Evolutionary conservation across 1,140 invertebrate species (phyloP).

Genomic region (Holcopasites calliopsidis): DNA sequence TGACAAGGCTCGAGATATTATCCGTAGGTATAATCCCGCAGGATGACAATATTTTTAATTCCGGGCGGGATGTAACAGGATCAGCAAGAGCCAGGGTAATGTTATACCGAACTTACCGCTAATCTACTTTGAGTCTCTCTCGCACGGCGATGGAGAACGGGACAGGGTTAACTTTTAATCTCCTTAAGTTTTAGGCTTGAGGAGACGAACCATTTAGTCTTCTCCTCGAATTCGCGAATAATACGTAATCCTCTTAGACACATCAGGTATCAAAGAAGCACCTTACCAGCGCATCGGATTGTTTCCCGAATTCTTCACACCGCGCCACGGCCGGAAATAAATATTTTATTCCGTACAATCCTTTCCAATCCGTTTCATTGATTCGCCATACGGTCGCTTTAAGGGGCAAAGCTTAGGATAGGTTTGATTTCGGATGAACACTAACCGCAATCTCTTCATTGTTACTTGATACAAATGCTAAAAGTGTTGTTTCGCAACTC

Average conservation of each 20-base stretch:
- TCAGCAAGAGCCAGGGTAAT: slow-evolving; percentile 72
- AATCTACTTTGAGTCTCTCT: slow-evolving; percentile 73
- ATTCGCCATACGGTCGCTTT: not conserved
- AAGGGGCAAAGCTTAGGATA: not conserved
- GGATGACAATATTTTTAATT: slow-evolving; percentile 79
- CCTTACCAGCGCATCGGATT: not conserved
- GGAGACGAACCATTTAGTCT: slow-evolving; percentile 69
- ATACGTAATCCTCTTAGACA: slow-evolving; percentile 73
- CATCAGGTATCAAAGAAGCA: slow-evolving; percentile 65
- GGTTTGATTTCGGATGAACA: too few species aligned
- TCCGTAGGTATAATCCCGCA: slow-evolving; percentile 67
- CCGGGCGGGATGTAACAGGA: slow-evolving; percentile 75
- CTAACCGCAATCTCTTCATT: too few species aligned
- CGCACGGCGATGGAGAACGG: slow-evolving; percentile 37
- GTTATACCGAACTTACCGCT: slow-evolving; percentile 70
- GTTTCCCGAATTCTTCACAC: slow-evolving; percentile 5
- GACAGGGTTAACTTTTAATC: slow-evolving; percentile 75
- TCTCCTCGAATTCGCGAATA: slow-evolving; percentile 60
- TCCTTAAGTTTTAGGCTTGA: slow-evolving; percentile 71
- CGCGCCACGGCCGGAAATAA: not conserved
- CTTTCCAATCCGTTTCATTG: not conserved
- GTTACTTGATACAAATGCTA: too few species aligned
- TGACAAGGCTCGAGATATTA: slow-evolving; percentile 72
- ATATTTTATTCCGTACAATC: not conserved
- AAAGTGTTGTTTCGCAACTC: too few species aligned